Evolutionary conservation across 2,113 vertebrate genomes (phyloP), one percentile per base, ranked within the genome.

Genomic region (Stegastes partitus): DNA sequence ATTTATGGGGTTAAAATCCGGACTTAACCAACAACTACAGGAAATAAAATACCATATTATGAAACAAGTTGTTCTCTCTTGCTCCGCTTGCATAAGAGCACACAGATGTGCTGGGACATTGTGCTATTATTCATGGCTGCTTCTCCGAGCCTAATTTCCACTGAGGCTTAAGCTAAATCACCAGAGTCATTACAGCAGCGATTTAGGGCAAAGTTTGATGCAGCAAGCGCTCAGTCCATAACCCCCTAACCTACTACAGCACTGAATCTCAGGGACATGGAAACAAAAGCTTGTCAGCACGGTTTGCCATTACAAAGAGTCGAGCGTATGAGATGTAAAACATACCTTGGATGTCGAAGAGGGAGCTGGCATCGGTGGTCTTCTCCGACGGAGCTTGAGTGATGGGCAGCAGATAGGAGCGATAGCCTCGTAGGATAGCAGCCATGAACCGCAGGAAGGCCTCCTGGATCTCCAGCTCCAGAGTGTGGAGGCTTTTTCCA

Each of bases 391-490:
- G 98, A 14, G 97, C 98, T 82, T 99, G 96, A 1, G 97, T 99
- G 92, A 99, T 99, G 62, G 98, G 98, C 72, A 96, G 94, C 81
- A 99, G 94, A 57, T 97, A 99, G 21, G 96, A 95, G 82, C 98
- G 96, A 90, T 99, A 99, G 62, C 98, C 98, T 92, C 97, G 96
- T n/a, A 99, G 91, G 86, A 99, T 97, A 54, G 98, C 97, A 4
- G 98, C 98, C 98, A 99, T 99, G 90, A 99, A 99, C 83, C 94
- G 96, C 45, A 99, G 94, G 90, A 99, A 99, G 26, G 98, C 96
- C 91, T 99, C 98, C 83, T 99, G 98, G 77, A 99, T 99, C 93
- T 99, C 97, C 91, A 99, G 82, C 91, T 99, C 98, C 87, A 99
- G 91, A 5, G 96, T 94, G 81, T 99, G 97, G 62, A 98, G 82